Evolutionary conservation across 2,113 vertebrate genomes (phyloP).

Genomic region (Camelus bactrianus): DNA sequence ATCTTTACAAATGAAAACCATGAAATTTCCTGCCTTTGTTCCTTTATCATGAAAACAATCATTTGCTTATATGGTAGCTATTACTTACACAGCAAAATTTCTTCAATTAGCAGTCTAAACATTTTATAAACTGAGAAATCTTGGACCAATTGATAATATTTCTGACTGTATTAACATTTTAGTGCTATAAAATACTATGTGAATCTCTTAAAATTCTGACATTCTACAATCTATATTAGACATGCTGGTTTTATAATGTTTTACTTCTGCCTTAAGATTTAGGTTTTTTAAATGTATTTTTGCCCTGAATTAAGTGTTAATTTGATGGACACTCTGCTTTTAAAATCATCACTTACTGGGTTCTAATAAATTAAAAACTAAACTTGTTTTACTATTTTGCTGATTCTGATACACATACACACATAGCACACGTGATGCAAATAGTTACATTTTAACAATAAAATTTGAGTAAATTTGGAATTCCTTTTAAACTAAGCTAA

Average conservation of each 20-base stretch:
- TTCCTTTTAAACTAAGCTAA: conserved; percentile 46
- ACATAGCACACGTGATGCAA: conserved; percentile 31
- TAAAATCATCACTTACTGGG: conserved; percentile 82
- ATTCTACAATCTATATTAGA: conserved; percentile 64
- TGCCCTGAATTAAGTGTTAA: conserved; percentile 83
- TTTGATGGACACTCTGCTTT: conserved; percentile 83
- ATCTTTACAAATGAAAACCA: conserved; percentile 66
- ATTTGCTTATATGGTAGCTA: conserved; percentile 50
- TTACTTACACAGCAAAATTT: conserved; percentile 60
- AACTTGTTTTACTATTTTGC: conserved; percentile 72
- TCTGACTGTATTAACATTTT: conserved; percentile 62
- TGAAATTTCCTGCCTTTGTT: conserved; percentile 65
- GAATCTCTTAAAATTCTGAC: conserved; percentile 49
- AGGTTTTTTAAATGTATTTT: conserved; percentile 81
- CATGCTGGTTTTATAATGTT: conserved; percentile 64
- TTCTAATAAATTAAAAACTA: conserved; percentile 88
- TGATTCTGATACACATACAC: conserved; percentile 54
- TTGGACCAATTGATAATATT: conserved; percentile 66
- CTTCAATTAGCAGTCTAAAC: conserved; percentile 34
- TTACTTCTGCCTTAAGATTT: conserved; percentile 81
- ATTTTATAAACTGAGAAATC: conserved; percentile 65
- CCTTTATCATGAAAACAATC: conserved; percentile 62
- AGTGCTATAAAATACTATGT: conserved; percentile 29
- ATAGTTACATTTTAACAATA: conserved; percentile 47
- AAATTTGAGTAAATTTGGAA: conserved; percentile 61